Percentiles rank a stretch among this genome's conserved stretches.
Conservation (phyloP, 2,113 vertebrate genomes). For the Myotis yumanensis region DNA sequence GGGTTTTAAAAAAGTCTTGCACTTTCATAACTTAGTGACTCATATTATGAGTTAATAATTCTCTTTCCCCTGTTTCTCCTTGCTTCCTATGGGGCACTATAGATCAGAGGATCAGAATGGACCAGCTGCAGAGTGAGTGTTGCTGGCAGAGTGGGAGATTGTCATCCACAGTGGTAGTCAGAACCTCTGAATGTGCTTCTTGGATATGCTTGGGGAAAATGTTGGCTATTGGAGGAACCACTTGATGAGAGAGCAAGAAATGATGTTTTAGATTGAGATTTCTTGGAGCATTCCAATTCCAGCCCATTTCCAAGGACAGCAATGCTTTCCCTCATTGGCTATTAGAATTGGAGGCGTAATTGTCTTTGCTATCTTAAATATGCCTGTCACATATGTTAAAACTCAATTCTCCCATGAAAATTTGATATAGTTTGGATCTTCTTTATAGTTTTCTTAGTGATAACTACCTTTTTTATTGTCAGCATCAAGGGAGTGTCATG, state of each 20-base stretch:
- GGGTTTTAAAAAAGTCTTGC: neutral
- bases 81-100: neutral
- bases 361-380: neutral
- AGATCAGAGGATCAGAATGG: neutral
- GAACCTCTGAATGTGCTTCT: neutral
- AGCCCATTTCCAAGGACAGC: neutral
- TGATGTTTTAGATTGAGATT: neutral
- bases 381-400: accelerated
- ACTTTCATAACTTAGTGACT: neutral
- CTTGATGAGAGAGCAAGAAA: neutral
- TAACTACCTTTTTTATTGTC: neutral
- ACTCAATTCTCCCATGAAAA: neutral
- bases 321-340: neutral
- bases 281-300: neutral
- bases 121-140: neutral
- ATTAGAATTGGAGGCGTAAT: neutral
- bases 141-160: neutral
- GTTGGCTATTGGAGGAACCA: accelerated
- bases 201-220: neutral
- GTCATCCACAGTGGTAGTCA: neutral
- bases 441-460: neutral
- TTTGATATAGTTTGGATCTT: neutral
- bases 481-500: accelerated
- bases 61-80: neutral
- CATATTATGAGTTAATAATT: neutral